Percentiles rank a stretch among this genome's conserved stretches.
Conservation (phyloP, 2,888 invertebrate genomes). For the Chloroclysta siterata region DNA sequence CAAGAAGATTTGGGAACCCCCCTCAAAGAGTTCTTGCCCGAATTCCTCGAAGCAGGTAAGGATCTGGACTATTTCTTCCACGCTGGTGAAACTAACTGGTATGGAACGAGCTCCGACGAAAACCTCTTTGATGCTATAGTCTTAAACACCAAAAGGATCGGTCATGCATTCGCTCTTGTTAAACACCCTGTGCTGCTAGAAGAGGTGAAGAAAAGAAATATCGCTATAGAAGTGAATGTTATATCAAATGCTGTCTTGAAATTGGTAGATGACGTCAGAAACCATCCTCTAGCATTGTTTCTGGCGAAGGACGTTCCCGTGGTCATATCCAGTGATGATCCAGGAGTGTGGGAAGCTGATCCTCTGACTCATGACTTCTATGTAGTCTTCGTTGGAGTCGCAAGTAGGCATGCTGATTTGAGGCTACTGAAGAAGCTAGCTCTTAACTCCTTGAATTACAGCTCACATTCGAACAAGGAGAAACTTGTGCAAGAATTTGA, state of each 20-base stretch:
- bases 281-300: conserved; percentile 89
- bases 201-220: conserved; percentile 83
- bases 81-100: conserved; percentile 93
- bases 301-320: conserved; percentile 88
- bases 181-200: conserved; percentile 89
- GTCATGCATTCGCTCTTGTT: conserved; percentile 89
- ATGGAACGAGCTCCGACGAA: conserved; percentile 87
- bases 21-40: conserved; percentile 83
- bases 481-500: conserved; percentile 69
- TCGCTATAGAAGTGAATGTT: conserved; percentile 91
- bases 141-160: conserved; percentile 89
- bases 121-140: conserved; percentile 91
- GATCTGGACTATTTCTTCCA: conserved; percentile 89
- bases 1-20: conserved; percentile 90
- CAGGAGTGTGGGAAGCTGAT: conserved; percentile 90
- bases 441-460: conserved; percentile 89
- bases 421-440: conserved; percentile 90
- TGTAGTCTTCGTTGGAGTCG: conserved; percentile 90
- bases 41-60: conserved; percentile 76
- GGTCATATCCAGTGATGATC: conserved; percentile 91
- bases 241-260: conserved; percentile 91
- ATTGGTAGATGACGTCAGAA: conserved; percentile 89
- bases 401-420: conserved; percentile 88
- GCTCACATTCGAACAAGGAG: conserved; percentile 80
- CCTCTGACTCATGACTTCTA: conserved; percentile 90